phyloP scores from a whole-genome alignment of 2,888 invertebrate genomes.

The Hofmannophila pseudospretella region DNA sequence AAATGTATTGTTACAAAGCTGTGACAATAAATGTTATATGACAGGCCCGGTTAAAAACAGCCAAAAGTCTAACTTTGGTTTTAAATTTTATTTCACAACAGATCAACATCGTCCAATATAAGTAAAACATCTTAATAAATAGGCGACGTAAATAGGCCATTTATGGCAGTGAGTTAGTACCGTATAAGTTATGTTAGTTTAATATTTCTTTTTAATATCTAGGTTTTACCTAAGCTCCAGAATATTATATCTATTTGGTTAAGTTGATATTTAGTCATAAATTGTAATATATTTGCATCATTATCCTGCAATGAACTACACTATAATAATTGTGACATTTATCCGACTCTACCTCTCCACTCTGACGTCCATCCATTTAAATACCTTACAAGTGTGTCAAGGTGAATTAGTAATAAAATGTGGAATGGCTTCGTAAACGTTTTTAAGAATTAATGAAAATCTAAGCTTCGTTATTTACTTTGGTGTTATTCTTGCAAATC shows the following conservation, averaged over 20 bases:
- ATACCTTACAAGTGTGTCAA: too few relatives aligned
- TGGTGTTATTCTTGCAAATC: too few relatives aligned
- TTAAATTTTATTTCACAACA: slow-evolving; percentile 46
- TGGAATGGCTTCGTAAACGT: too few relatives aligned
- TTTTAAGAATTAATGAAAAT: too few relatives aligned
- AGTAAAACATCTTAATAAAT: slow-evolving; percentile 36
- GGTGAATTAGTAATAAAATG: too few relatives aligned
- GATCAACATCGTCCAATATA: slow-evolving; percentile 32
- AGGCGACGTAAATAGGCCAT: slow-evolving; percentile 70
- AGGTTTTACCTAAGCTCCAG: slow-evolving; percentile 32
- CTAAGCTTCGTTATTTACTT: too few relatives aligned
- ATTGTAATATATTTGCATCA: background rate
- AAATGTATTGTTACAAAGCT: too few relatives aligned
- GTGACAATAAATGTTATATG: too few relatives aligned
- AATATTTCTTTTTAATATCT: slow-evolving; percentile 8
- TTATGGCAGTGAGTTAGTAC: slow-evolving; percentile 53
- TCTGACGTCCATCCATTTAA: too few relatives aligned
- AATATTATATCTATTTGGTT: slow-evolving; percentile 5
- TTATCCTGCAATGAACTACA: too few relatives aligned
- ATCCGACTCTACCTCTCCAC: too few relatives aligned
- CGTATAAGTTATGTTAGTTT: slow-evolving; percentile 13
- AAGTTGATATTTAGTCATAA: background rate
- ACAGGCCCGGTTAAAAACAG: slow-evolving; percentile 56
- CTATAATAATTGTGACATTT: too few relatives aligned
- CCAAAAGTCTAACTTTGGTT: slow-evolving; percentile 68